Percentiles rank a stretch among this genome's conserved stretches.
phyloP scores from a whole-genome alignment of 2,113 vertebrate species.

The Dermatemys mawii region DNA sequence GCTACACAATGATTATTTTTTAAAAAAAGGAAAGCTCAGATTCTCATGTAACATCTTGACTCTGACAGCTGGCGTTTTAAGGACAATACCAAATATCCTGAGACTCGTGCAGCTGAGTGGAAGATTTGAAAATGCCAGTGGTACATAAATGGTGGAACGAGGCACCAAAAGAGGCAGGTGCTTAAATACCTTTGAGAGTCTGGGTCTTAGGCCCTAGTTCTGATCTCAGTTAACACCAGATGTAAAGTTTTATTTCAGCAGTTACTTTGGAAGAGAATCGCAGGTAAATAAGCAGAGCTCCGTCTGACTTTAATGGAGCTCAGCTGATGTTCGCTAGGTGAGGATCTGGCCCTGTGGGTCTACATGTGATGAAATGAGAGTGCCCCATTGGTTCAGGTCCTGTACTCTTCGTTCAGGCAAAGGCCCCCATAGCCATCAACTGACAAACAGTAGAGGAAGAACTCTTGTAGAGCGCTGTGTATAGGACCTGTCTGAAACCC shows the following conservation, averaged over 20 bases:
- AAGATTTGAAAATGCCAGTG: background rate
- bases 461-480: background rate
- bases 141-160: background rate
- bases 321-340: background rate
- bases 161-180: background rate
- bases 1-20: background rate
- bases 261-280: background rate
- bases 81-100: background rate
- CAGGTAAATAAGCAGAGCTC: background rate
- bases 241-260: background rate
- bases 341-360: background rate
- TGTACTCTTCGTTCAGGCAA: background rate
- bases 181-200: background rate
- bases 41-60: background rate
- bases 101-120: background rate
- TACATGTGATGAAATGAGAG: background rate
- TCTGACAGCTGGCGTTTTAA: background rate
- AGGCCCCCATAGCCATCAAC: background rate
- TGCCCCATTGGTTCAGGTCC: background rate
- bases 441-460: slow-evolving; percentile 1
- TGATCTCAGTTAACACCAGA: background rate
- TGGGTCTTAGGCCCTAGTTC: background rate
- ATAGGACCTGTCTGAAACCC: slow-evolving; percentile 36
- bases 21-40: background rate
- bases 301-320: background rate